Conservation (phyloP, 1,140 invertebrate genomes). For the Macrobrachium nipponense region DNA sequence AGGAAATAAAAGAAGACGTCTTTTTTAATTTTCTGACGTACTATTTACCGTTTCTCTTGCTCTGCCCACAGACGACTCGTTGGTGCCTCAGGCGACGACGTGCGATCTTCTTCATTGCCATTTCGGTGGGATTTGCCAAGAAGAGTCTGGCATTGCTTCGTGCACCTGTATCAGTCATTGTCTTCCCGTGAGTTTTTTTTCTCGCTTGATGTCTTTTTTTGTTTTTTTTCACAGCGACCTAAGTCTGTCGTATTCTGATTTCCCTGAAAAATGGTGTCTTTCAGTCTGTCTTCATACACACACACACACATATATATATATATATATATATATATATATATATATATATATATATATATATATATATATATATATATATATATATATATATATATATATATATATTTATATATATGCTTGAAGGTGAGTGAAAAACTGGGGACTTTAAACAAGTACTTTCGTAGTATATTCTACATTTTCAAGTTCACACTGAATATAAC, state of each 20-base stretch:
- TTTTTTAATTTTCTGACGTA: too few relatives aligned
- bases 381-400: not conserved
- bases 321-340: slow-evolving; percentile 21
- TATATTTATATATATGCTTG: not conserved
- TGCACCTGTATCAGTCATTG: slow-evolving; percentile 56
- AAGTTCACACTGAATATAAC: too few relatives aligned
- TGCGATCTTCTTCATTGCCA: slow-evolving; percentile 59
- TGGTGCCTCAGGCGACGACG: slow-evolving; percentile 52
- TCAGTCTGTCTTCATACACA: not conserved
- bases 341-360: not conserved
- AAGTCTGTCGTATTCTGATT: too few relatives aligned
- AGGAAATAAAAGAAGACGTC: too few relatives aligned
- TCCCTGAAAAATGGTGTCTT: too few relatives aligned
- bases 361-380: too few relatives aligned
- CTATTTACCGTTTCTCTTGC: too few relatives aligned
- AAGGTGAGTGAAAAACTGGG: not conserved
- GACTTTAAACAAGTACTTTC: too few relatives aligned
- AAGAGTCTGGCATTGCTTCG: slow-evolving; percentile 38
- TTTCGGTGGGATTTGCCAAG: slow-evolving; percentile 52
- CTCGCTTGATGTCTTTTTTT: not conserved
- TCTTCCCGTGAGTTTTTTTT: slow-evolving; percentile 52
- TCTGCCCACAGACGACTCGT: slow-evolving; percentile 27
- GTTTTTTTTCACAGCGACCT: too few relatives aligned
- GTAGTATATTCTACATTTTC: too few relatives aligned
- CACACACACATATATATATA: not conserved